These are phyloP conservation scores for Platerodrilus igneus DNA, from an alignment of 2,888 invertebrate genomes.

Conservation along the genomic window DNA sequence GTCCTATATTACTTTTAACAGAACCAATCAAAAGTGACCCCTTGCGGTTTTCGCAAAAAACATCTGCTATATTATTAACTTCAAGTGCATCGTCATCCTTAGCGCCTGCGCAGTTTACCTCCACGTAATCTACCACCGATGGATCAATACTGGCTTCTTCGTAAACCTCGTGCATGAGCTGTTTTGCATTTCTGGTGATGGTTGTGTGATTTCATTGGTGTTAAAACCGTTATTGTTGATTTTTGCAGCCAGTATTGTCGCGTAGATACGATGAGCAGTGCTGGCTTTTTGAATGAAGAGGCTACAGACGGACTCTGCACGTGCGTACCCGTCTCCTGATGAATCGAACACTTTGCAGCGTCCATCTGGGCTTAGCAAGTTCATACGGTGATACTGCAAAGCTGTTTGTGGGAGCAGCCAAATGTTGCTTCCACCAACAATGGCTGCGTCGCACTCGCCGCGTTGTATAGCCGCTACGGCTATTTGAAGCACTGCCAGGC, in stretches of 20 bases:
- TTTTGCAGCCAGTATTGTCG: constrained; percentile 81
- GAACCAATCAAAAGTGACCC: constrained; percentile 87
- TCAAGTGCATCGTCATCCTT: constrained; percentile 97
- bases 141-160: constrained; percentile 78
- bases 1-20: constrained; percentile 98
- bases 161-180: constrained; percentile 82
- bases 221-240: constrained; percentile 92
- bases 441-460: constrained; percentile 92
- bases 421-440: constrained; percentile 91
- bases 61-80: constrained; percentile 87
- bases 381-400: constrained; percentile 87
- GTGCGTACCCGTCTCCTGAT: constrained; percentile 84
- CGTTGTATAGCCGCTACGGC: constrained; percentile 74
- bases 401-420: constrained; percentile 87
- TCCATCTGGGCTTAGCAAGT: constrained; percentile 87
- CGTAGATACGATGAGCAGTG: constrained; percentile 76
- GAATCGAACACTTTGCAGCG: constrained; percentile 93
- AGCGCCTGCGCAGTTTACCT: constrained; percentile 98
- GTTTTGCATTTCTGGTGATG: constrained; percentile 76
- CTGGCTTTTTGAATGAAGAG: constrained; percentile 76
- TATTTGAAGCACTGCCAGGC: constrained; percentile 85
- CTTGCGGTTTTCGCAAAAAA: constrained; percentile 79
- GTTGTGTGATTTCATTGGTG: constrained; percentile 84
- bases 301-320: constrained; percentile 82
- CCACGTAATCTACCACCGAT: constrained; percentile 80